A percentile compares a stretch with the other conserved stretches of the same genome.
These are phyloP conservation scores for Macropus fuliginosus DNA, from an alignment of 2,797 vertebrate genomes.

Conservation along the genomic window DNA sequence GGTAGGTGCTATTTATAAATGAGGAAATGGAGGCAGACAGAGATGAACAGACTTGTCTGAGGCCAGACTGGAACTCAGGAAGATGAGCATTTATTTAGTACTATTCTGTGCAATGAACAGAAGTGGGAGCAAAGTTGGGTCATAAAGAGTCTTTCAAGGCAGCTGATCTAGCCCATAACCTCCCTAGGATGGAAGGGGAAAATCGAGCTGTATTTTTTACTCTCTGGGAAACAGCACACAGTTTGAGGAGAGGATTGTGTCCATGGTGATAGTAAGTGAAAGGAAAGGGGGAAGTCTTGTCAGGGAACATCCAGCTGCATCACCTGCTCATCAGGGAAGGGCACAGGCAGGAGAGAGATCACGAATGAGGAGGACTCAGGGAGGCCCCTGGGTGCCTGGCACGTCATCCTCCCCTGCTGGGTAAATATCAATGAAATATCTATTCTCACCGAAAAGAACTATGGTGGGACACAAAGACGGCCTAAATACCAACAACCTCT, in stretches of 20 bases:
- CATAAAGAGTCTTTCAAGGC: too few species aligned
- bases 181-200: neutral
- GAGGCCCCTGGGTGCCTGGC: neutral
- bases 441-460: neutral
- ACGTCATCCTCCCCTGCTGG: rapidly evolving
- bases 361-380: too few species aligned
- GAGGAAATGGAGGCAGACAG: neutral
- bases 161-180: neutral
- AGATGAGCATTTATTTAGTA: neutral
- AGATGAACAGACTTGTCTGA: neutral
- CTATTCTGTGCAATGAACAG: neutral
- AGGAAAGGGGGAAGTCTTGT: neutral
- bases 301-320: too few species aligned
- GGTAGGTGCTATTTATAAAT: neutral
- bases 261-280: neutral
- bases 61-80: neutral
- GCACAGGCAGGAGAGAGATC: neutral
- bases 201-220: too few species aligned
- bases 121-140: neutral
- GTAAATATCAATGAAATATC: neutral
- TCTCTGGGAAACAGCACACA: neutral
- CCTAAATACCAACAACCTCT: neutral
- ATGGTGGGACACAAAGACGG: neutral
- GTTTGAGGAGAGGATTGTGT: neutral
- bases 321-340: neutral